Evolutionary conservation across 2,888 invertebrate genomes (phyloP).

Genomic region (Lepidocyrtoides sp.): DNA sequence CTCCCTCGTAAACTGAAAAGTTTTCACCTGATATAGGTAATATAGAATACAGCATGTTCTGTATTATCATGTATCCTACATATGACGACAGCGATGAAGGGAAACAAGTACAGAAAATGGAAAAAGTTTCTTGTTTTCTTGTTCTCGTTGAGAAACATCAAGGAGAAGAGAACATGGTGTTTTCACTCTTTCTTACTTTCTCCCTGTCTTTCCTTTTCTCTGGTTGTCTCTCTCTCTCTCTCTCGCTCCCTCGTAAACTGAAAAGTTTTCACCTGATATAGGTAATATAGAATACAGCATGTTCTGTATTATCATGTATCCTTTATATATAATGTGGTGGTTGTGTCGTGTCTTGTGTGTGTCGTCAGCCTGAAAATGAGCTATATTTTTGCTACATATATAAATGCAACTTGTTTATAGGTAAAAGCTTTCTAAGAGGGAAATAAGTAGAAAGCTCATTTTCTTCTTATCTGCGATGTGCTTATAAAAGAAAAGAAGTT

Average conservation of each 20-base stretch:
- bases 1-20: no score
- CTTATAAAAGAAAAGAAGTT: no score
- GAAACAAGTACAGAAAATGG: constrained; percentile 1
- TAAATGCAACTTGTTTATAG: no score
- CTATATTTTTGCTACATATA: background rate
- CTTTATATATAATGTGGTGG: no score
- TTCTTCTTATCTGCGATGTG: constrained; percentile 4
- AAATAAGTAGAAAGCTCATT: background rate
- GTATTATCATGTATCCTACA: no score
- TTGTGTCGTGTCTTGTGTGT: no score
- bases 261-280: no score
- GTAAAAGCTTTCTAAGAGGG: no score
- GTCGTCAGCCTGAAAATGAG: background rate
- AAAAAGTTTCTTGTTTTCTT: constrained; percentile 1
- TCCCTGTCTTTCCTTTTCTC: background rate
- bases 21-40: no score
- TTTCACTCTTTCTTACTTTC: background rate
- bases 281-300: background rate
- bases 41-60: background rate
- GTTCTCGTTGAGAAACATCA: background rate
- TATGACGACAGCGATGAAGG: background rate
- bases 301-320: background rate
- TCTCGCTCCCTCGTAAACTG: no score
- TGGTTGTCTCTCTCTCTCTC: no score
- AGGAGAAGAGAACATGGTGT: constrained; percentile 2